Evolutionary conservation across 2,888 invertebrate species (phyloP), one percentile per base, ranked within the genome.

Genomic region (Sarcophaga subvicina): DNA sequence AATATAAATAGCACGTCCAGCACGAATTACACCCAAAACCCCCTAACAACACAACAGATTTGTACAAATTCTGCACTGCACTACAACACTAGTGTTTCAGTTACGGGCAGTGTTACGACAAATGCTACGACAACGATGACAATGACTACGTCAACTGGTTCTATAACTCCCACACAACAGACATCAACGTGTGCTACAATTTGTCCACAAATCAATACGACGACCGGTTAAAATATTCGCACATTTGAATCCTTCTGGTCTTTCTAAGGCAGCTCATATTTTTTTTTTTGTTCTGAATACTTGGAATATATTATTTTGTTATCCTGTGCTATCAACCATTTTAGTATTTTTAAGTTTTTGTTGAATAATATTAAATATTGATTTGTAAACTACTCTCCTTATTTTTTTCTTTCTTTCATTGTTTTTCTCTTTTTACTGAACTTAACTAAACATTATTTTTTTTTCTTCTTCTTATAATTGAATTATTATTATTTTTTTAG

Each of bases 1-100:
- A 62, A 79, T 88, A 70, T 83, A 69, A 85, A 91, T 91, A 37
- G 90, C 8, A 22, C 22, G 45, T 47, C 64, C 14, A 78, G 37
- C 59, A 63, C 72, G 12, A 71, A 66, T 62, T 2, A 12, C 90
- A 20, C 89, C 88, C 14, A 89, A 88, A 37, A 89, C 89, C 17
- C 87, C 80, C 5, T 60, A 22, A 47, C 5, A 17, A 14, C 64
- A 47, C 12, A 70, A 11, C 27, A 45, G 14, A 27, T 5, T 20
- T 67, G 47, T 60, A 73, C 80, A 54, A 80, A 85, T 67, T 82
- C 84, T 47, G 17, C 84, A 47, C 17, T 62, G 17, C 54, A 72
- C 17, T 76, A 66, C 5, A 80, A 80, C 37, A 4, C 60, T 62
- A 72, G 66, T 62, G 47, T 60, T 25, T 22, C 70, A 60, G 60